Percentiles rank a stretch among this genome's conserved stretches.
These are phyloP conservation scores for Gavia stellata DNA, from an alignment of 2,113 vertebrate genomes.

Conservation along the genomic window DNA sequence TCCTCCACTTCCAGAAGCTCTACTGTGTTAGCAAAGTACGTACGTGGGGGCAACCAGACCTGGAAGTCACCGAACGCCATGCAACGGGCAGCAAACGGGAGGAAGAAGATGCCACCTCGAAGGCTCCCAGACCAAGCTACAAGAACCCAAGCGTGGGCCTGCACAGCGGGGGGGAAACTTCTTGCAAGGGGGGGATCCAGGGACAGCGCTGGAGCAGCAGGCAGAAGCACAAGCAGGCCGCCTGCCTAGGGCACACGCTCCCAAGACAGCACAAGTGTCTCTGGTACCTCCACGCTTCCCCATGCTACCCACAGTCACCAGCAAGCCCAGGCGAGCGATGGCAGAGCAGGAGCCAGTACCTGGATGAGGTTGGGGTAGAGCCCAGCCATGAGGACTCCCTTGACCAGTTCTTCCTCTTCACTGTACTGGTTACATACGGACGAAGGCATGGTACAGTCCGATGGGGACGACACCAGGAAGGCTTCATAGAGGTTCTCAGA, in stretches of 20 bases:
- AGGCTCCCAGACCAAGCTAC: neutral
- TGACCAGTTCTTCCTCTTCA: slow-evolving; percentile 87
- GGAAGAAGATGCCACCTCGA: neutral
- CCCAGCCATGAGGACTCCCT: slow-evolving; percentile 90
- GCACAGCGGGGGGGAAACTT: rapidly evolving
- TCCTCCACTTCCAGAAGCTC: neutral
- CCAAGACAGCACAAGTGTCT: neutral
- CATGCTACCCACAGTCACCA: neutral
- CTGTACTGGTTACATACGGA: slow-evolving; percentile 88
- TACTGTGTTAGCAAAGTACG: rapidly evolving
- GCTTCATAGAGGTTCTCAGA: slow-evolving; percentile 88
- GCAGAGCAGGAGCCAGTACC: slow-evolving; percentile 55
- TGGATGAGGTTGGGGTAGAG: slow-evolving; percentile 97
- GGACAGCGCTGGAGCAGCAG: neutral
- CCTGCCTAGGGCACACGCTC: neutral
- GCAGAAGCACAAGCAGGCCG: rapidly evolving
- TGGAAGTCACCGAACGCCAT: rapidly evolving
- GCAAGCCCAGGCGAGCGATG: rapidly evolving
- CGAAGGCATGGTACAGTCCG: slow-evolving; percentile 72
- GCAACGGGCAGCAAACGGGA: neutral
- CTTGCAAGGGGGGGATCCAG: rapidly evolving
- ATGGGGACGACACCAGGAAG: slow-evolving; percentile 74
- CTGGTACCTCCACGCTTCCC: neutral
- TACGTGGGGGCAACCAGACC: rapidly evolving
- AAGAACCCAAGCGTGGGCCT: neutral